These are phyloP conservation scores for Castor canadensis DNA, from an alignment of 2,113 vertebrate species.

Conservation along the genomic window DNA sequence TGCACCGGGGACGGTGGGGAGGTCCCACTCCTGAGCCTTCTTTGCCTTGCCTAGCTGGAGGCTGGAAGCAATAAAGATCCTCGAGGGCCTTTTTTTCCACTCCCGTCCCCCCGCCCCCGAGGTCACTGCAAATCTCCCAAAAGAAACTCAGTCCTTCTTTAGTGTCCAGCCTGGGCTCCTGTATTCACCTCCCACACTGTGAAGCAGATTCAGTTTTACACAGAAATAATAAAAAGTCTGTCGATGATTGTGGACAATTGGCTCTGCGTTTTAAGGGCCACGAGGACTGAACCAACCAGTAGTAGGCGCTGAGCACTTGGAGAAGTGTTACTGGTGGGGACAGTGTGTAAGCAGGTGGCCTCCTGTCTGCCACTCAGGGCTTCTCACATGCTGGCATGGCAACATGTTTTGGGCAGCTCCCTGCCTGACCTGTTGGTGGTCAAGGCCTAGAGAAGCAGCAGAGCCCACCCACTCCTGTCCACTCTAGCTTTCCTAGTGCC, in stretches of 20 bases:
- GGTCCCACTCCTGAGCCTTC: no score
- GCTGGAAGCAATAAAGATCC: no score
- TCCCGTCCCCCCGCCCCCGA: no score
- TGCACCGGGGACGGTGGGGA: neutral
- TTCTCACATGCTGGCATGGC: neutral
- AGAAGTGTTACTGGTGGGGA: neutral
- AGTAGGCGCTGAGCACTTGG: neutral
- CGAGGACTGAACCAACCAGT: no score
- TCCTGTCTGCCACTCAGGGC: neutral
- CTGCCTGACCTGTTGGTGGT: neutral
- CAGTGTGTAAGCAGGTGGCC: neutral
- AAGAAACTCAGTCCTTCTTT: neutral
- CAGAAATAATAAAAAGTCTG: neutral
- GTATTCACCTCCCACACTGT: no score
- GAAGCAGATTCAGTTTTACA: no score
- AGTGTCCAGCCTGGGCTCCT: no score
- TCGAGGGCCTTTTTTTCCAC: no score
- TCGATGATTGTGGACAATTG: neutral
- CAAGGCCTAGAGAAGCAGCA: neutral
- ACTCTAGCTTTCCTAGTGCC: neutral
- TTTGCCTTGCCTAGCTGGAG: no score
- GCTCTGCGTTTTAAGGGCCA: neutral
- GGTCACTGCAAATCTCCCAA: neutral
- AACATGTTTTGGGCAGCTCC: no score
- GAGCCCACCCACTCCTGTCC: neutral